Evolutionary conservation across 1,140 invertebrate species (phyloP).

Genomic region (Rhopalosiphum maidis): DNA sequence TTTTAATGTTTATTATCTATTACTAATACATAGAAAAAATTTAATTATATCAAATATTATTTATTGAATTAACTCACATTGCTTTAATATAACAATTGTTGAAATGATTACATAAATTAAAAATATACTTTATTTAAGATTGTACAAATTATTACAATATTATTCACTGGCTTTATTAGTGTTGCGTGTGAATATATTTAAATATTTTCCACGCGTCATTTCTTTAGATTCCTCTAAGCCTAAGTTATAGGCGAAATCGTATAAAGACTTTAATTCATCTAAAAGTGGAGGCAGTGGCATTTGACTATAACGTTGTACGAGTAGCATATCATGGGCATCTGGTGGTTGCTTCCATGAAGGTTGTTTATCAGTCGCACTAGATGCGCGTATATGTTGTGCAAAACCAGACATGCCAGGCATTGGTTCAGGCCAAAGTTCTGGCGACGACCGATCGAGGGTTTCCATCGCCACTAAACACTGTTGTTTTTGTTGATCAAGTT

Average conservation of each 20-base stretch:
- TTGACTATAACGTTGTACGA: constrained; percentile 60
- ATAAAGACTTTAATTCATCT: constrained; percentile 89
- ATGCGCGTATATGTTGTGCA: constrained; percentile 55
- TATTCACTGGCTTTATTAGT: constrained; percentile 17
- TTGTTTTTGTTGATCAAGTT: constrained; percentile 66
- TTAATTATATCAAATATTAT: constrained; percentile 8
- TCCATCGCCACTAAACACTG: constrained; percentile 79
- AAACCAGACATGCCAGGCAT: constrained; percentile 62
- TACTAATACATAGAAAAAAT: background rate
- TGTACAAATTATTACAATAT: background rate
- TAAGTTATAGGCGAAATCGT: constrained; percentile 91
- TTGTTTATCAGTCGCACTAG: constrained; percentile 51
- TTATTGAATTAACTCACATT: constrained; percentile 16
- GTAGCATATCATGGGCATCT: constrained; percentile 64
- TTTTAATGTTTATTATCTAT: background rate
- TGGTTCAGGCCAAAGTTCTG: constrained; percentile 92
- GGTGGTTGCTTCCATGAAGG: constrained; percentile 63
- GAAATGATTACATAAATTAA: background rate
- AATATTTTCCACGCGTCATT: constrained; percentile 93
- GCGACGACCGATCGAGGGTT: constrained; percentile 87
- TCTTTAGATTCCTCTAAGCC: constrained; percentile 94
- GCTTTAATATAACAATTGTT: background rate
- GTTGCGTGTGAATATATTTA: constrained; percentile 73
- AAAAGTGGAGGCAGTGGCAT: constrained; percentile 67
- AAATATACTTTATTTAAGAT: background rate